Evolutionary conservation across 2,113 vertebrate species (phyloP).

Genomic region (Oreochromis spilurus): DNA sequence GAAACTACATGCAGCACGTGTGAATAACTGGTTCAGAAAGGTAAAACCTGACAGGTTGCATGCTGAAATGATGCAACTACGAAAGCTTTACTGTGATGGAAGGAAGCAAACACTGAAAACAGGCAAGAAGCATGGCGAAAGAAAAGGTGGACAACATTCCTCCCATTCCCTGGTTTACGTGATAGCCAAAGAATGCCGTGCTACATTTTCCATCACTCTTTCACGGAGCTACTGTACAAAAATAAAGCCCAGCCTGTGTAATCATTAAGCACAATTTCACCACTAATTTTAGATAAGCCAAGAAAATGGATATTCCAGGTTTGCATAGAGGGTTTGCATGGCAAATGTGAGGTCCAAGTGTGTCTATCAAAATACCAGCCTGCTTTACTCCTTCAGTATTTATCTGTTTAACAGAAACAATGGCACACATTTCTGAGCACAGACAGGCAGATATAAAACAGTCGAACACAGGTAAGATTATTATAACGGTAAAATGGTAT

Average conservation of each 20-base stretch:
- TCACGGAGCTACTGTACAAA: background rate
- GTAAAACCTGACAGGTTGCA: slow-evolving; percentile 16
- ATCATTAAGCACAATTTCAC: background rate
- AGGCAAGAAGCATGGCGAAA: background rate
- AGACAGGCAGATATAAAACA: background rate
- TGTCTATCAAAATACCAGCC: background rate
- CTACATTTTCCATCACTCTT: background rate
- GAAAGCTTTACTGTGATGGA: background rate
- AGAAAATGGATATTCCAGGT: background rate
- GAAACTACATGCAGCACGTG: background rate
- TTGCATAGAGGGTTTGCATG: slow-evolving; percentile 52
- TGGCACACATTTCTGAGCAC: background rate
- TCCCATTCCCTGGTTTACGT: background rate
- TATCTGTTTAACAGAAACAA: background rate
- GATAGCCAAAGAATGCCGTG: background rate
- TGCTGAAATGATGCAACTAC: background rate
- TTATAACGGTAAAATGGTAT: background rate
- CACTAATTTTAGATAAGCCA: background rate
- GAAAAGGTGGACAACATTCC: background rate
- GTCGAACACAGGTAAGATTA: background rate
- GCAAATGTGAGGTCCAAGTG: slow-evolving; percentile 31
- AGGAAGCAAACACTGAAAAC: background rate
- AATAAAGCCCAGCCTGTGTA: background rate
- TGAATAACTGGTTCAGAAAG: slow-evolving; percentile 2
- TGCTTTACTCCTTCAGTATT: background rate